Evolutionary conservation across 2,888 invertebrate species (phyloP).

Genomic region (Drepanosiphum platanoidis): DNA sequence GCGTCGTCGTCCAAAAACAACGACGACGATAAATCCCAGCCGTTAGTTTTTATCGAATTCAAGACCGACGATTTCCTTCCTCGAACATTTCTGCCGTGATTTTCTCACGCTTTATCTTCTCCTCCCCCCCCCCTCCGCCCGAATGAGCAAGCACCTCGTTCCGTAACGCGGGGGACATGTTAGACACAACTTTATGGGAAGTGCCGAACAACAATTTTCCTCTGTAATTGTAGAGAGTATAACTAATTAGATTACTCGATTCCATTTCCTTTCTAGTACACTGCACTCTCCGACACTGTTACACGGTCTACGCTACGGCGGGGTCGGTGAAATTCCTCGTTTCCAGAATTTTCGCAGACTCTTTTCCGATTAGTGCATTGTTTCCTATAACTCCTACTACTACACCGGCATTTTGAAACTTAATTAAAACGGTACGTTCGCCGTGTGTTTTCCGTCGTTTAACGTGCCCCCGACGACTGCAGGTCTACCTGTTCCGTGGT

Average conservation of each 20-base stretch:
- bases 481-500: neutral
- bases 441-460: neutral
- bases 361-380: neutral
- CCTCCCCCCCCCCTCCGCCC: no score
- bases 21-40: no score
- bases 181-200: neutral
- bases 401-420: neutral
- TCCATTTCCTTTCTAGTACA: neutral
- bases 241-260: neutral
- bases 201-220: neutral
- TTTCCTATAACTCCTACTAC: neutral
- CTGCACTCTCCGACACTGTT: no score
- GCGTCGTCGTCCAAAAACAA: no score
- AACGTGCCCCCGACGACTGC: neutral
- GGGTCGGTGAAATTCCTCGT: neutral
- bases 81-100: no score
- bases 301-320: neutral
- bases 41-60: no score
- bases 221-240: neutral
- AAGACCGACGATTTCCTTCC: no score
- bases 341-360: neutral
- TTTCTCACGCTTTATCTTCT: no score
- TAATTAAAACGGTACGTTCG: neutral
- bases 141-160: neutral
- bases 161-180: neutral